These are phyloP conservation scores for Zaprionus camerounensis DNA, from an alignment of 1,140 invertebrate genomes.

Conservation along the genomic window DNA sequence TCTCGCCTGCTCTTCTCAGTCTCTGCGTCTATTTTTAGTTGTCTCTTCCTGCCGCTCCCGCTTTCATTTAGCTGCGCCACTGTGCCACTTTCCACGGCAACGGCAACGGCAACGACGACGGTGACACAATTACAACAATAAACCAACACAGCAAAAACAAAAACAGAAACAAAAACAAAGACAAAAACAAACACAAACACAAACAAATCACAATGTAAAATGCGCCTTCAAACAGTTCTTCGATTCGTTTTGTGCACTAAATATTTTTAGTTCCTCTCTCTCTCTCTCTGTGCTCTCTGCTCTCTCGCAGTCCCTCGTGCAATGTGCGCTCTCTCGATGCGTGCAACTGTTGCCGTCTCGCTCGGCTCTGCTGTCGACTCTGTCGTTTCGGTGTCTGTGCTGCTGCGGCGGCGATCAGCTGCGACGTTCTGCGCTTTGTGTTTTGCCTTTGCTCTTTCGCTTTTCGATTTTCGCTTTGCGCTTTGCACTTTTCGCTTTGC, in stretches of 20 bases:
- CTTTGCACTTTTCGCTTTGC: not conserved
- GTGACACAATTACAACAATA: conserved; percentile 14
- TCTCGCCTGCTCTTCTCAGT: conserved; percentile 28
- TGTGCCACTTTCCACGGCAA: conserved; percentile 54
- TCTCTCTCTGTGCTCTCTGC: not conserved
- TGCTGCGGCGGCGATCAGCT: conserved; percentile 7
- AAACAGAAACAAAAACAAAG: conserved; percentile 3
- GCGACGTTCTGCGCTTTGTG: not conserved
- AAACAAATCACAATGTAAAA: conserved; percentile 16
- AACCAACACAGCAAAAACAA: not conserved
- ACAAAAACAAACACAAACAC: conserved; percentile 14
- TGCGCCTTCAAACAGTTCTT: conserved; percentile 34
- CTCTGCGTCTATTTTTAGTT: conserved; percentile 63
- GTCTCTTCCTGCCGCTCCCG: conserved; percentile 39
- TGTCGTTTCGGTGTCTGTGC: conserved; percentile 20
- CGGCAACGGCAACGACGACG: not conserved
- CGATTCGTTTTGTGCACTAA: conserved; percentile 13
- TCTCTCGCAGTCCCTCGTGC: conserved; percentile 10
- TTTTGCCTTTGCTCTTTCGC: not conserved
- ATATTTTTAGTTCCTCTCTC: conserved; percentile 31
- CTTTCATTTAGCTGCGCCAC: conserved; percentile 46
- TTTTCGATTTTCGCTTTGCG: conserved; percentile 34
- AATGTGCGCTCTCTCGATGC: conserved; percentile 3
- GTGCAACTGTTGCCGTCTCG: not conserved
- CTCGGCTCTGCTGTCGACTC: conserved; percentile 15